Base-by-base conservation (phyloP, 2,113 vertebrate species). In the Melanocharis versteri region DNA sequence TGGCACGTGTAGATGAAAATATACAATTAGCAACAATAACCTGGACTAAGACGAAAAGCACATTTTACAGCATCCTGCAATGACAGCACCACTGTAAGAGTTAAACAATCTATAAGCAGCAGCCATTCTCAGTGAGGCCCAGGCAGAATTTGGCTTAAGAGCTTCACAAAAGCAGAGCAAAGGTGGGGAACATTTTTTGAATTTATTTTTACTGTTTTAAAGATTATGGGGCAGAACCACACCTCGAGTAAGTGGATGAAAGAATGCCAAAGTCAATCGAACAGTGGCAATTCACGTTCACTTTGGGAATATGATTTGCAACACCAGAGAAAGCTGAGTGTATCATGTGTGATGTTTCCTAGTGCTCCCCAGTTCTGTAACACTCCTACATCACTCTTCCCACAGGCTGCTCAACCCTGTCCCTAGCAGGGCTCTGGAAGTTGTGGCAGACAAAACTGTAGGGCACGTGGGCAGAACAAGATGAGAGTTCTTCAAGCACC, bases 271-370 rank as follows among this genome's bases (percentile, higher is more conserved):
- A 96, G 42, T 79, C 78, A 87, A 21, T 37, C 0, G 0, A 56
- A 66, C 20, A 45, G 81, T 19, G 40, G 68, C 37, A 72, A 65
- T 50, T 87, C 57, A 87, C 27, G 61, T 81, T 78, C 18, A 13
- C 27, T 61, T 79, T 27, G 26, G 44, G 70, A 87, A 42, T 39
- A 53, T 2, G 13, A 82, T 28, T 87, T 78, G 31, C 53, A 35
- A 27, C 37, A 91, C 56, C 3, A 1, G n/a, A n/a, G 24, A 39
- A 72, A 87, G 56, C 42, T 56, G 18, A 60, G 37, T 10, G 4
- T 10, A 33, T 26, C 60, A 18, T 0, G 0, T 1, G 5, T 1
- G 8, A n/a, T 3, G 3, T 44, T 82, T 56, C 68, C 4, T 2
- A 61, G 56, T 1, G 2, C 17, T 81, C 51, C 13, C 30, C 11